phyloP scores from a whole-genome alignment of 2,113 vertebrate genomes.

The Morone chrysops region DNA sequence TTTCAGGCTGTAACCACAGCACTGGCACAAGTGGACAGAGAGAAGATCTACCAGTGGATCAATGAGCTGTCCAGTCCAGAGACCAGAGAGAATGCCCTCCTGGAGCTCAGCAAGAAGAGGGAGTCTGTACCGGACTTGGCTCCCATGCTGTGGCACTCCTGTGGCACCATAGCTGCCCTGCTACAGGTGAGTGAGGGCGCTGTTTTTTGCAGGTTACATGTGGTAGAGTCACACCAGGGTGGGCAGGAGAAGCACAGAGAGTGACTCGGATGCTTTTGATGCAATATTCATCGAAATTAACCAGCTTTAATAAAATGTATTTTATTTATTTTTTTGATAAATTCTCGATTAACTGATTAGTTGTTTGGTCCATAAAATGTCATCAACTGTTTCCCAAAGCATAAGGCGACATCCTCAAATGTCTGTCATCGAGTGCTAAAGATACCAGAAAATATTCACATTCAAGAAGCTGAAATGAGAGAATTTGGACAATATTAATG shows the following conservation, averaged over 20 bases:
- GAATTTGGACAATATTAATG: no score
- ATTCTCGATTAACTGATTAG: no score
- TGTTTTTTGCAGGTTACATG: background rate
- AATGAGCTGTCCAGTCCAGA: constrained; percentile 95
- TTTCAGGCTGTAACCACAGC: constrained; percentile 91
- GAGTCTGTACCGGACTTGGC: constrained; percentile 95
- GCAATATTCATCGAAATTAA: background rate
- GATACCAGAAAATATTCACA: no score
- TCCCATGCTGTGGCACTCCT: constrained; percentile 97
- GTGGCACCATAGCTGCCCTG: constrained; percentile 93
- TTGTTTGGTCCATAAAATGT: no score
- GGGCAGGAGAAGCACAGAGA: background rate
- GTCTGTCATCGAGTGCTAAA: no score
- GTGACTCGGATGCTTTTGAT: background rate
- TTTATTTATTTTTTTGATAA: no score
- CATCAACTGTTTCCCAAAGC: no score
- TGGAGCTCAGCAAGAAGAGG: constrained; percentile 96
- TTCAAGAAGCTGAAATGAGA: no score
- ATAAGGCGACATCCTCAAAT: no score
- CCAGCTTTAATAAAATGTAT: background rate
- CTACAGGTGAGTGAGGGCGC: constrained; percentile 85
- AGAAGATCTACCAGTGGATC: constrained; percentile 98
- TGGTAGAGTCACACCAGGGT: background rate
- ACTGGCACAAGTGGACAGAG: constrained; percentile 94
- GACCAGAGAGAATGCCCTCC: constrained; percentile 92